Evolutionary conservation across 92 coral and sea anemone genomes (phyloP).

Genomic region (Epizoanthus ramosus): DNA sequence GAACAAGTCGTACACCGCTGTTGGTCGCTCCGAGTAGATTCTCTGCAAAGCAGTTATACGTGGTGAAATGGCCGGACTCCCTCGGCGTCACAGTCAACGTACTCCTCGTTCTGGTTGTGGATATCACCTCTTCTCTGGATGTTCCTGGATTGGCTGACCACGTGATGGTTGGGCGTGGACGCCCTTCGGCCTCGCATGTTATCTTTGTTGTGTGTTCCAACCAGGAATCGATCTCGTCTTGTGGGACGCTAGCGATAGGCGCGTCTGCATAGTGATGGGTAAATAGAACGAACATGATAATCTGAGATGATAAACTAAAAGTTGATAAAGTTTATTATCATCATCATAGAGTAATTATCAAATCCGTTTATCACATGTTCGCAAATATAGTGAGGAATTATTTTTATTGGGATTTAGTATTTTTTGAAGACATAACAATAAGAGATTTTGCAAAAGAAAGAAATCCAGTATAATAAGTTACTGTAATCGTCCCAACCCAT

Average conservation of each 20-base stretch:
- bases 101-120: background rate
- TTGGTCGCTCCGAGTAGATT: background rate
- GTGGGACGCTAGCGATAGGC: background rate
- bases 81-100: slow-evolving; percentile 1
- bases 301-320: background rate
- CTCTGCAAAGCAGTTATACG: slow-evolving; percentile 1
- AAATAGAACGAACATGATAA: background rate
- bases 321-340: no score
- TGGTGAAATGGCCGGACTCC: background rate
- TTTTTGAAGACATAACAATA: no score
- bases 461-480: no score
- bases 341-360: no score
- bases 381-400: no score
- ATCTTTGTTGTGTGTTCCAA: background rate
- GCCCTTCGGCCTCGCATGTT: background rate
- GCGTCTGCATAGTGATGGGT: background rate
- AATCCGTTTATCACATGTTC: no score
- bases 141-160: background rate
- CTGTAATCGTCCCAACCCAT: no score
- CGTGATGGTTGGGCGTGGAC: slow-evolving; percentile 13
- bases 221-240: background rate
- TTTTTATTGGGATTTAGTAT: no score
- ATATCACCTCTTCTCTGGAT: background rate
- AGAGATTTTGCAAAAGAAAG: no score
- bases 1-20: no score